Evolutionary conservation across 2,113 vertebrate genomes (phyloP).

Genomic region (Chloropsis cyanopogon): DNA sequence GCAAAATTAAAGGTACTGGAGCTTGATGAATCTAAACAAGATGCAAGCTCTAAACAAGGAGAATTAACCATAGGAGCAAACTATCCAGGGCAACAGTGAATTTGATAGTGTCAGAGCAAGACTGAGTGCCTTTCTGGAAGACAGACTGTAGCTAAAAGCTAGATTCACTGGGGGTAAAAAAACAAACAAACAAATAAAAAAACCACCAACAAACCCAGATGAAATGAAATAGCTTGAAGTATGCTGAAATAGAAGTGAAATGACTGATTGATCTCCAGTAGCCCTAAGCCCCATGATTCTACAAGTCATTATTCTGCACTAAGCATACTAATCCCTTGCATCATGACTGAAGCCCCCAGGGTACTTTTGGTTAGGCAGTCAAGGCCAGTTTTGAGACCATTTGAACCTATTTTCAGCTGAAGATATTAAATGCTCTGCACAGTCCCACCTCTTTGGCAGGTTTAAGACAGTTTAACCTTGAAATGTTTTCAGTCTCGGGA

Average conservation of each 20-base stretch:
- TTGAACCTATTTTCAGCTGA: not conserved
- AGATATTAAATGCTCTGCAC: not conserved
- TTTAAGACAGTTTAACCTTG: not conserved
- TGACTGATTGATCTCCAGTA: not conserved
- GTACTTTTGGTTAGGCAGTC: not conserved
- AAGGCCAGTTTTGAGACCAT: not conserved
- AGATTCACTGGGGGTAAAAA: not conserved
- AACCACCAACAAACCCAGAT: too few species aligned
- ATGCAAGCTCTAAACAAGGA: not conserved
- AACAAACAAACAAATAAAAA: too few species aligned
- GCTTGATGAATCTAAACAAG: not conserved
- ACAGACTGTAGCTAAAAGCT: not conserved
- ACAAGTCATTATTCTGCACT: not conserved
- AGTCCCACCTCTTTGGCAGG: not conserved
- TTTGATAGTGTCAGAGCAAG: not conserved
- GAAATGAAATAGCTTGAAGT: not conserved
- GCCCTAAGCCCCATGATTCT: not conserved
- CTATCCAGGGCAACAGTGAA: not conserved
- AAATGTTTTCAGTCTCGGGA: not conserved
- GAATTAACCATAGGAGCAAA: not conserved
- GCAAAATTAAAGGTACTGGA: not conserved
- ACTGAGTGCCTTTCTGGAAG: not conserved
- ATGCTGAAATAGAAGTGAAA: not conserved
- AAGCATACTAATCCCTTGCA: not conserved
- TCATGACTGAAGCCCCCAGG: not conserved